A percentile compares a stretch with the other conserved stretches of the same genome.
phyloP scores from a whole-genome alignment of 2,888 invertebrate genomes.

The Brachypalpus laphriformis region DNA sequence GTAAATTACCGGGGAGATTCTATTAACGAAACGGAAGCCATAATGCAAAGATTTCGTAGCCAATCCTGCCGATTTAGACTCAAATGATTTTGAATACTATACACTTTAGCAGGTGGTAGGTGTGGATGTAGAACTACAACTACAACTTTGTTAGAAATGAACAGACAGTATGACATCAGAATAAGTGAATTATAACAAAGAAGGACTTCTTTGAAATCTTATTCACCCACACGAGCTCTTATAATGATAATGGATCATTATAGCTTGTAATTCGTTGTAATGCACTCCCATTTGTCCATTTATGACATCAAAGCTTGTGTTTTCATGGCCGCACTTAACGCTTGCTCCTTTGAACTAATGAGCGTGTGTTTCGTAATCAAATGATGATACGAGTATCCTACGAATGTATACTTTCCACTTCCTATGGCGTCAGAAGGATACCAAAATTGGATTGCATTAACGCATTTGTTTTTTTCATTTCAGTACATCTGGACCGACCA shows the following conservation, averaged over 20 bases:
- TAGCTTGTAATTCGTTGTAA: conserved; percentile 56
- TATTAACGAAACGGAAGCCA: not conserved
- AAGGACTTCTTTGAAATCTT: not conserved
- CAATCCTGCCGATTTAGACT: too few relatives aligned
- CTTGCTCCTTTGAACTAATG: conserved; percentile 39
- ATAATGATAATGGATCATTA: conserved; percentile 47
- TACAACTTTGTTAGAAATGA: not conserved
- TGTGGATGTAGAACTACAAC: not conserved
- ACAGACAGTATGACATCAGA: not conserved
- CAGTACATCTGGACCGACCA: not conserved
- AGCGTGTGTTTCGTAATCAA: conserved; percentile 54
- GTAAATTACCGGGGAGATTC: not conserved
- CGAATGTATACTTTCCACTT: conserved; percentile 15
- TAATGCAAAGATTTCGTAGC: not conserved
- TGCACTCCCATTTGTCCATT: conserved; percentile 61
- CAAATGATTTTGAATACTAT: too few relatives aligned
- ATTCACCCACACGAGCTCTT: not conserved
- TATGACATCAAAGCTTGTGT: conserved; percentile 58
- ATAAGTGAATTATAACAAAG: conserved; percentile 7
- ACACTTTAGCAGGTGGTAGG: not conserved
- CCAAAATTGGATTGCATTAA: conserved; percentile 67
- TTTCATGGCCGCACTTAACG: conserved; percentile 5
- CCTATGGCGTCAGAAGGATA: conserved; percentile 53
- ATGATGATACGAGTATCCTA: conserved; percentile 41
- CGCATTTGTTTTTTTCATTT: conserved; percentile 19